Evolutionary conservation across 2,888 invertebrate genomes (phyloP), one percentile per base, ranked within the genome.

Genomic region (Metacarcinus magister): DNA sequence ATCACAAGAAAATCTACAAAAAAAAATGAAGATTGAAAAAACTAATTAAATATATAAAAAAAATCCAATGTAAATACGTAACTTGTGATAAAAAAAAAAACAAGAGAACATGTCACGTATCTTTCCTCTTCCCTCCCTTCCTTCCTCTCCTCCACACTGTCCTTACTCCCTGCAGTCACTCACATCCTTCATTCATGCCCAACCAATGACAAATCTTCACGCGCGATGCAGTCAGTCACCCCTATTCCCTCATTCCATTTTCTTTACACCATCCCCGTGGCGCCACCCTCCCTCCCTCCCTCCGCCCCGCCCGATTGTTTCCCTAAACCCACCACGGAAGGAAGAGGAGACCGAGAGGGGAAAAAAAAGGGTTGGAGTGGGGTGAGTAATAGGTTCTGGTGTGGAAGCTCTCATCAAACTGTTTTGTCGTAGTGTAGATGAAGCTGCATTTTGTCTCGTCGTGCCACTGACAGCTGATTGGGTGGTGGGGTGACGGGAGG

Each of bases 251-350:
- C 67, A 19, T 67, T 16, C 13, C 67, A 67, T 67, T 67, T 67
- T 10, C 67, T 23, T 23, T 19, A 19, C 19, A 19, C 67, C 67
- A 3, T 67, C 67, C 67, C 67, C 23, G 23, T 23, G 3, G 3
- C 67, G 19, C 67, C 67, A 13, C 19, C 67, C 23, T 23, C 19
- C 43, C 95, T 10, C 95, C 91, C 91, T 32, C 91, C 90, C 60
- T 60, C 67, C 60, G 67, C 28, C 23, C 48, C 48, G 5, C 13
- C 48, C 5, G 5, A 48, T 48, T 13, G 48, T 48, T 8, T 48
- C n/a, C n/a, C n/a, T n/a, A n/a, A n/a, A n/a, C n/a, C n/a, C n/a
- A 54, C 1, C 5, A 54, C 13, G 0, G 54, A 54, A 10, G 16
- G 8, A 54, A 16, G 16, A 10, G 10, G 8, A 7, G 8, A 54